Evolutionary conservation across 2,888 invertebrate species (phyloP), one percentile per base, ranked within the genome.

Genomic region (Julus scandinavius): DNA sequence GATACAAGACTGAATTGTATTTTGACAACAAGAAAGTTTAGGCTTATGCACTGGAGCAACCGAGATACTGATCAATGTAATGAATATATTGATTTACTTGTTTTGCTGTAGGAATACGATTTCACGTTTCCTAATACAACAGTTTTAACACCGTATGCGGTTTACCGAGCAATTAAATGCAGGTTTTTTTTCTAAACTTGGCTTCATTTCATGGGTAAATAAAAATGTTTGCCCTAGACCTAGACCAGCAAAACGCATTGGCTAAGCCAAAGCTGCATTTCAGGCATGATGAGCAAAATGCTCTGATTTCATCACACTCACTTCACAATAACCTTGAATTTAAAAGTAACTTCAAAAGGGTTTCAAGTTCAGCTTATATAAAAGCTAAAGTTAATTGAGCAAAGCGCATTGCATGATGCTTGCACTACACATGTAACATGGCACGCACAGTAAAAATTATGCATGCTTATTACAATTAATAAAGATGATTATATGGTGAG

Each of bases 271-370:
- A 63, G 63, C 20, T 20, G 63, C 63, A 63, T 63, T 63, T 20
- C 20, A 63, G 20, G 20, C 20, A 20, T 17, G 7, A 63, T 63
- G 63, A 63, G 20, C 20, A 63, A 20, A 54, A 63, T 63, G 63
- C 20, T 20, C 63, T 4, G 63, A 63, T 63, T 63, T 63, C 63
- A 63, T 63, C 20, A 63, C 63, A 63, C 29, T 29, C 63, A 63
- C 63, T 63, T 17, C 20, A 63, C n/a, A 63, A 20, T 63, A 63
- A 63, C 63, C 63, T 63, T 63, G 63, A 63, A 63, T 63, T 63
- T 63, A 63, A 29, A 20, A 63, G 63, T 20, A 63, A 63, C 63
- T 63, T 29, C 20, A 63, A 63, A 63, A 50, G 7, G 63, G 63
- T 63, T 63, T 63, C 63, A 20, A 63, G 63, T 63, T 63, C 63